phyloP scores from a whole-genome alignment of 2,797 vertebrate species.

The Amphiprion clarkii region DNA sequence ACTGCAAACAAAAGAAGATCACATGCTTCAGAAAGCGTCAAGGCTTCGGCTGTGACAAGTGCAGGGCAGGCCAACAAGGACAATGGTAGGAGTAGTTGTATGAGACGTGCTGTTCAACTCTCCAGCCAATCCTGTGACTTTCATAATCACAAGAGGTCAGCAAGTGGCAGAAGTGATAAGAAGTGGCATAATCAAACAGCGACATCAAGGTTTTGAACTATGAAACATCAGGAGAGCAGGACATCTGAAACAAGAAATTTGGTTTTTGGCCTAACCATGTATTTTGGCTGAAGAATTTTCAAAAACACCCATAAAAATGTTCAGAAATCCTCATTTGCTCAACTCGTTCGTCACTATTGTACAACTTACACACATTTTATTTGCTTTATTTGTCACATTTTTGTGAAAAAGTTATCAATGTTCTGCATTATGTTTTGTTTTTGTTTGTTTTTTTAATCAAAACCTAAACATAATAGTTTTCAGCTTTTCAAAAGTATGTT shows the following conservation, averaged over 20 bases:
- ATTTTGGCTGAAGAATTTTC: background rate
- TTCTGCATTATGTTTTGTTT: too few species aligned
- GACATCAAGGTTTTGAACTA: constrained; percentile 41
- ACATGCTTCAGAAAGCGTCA: constrained; percentile 34
- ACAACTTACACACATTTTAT: background rate
- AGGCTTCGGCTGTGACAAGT: constrained; percentile 56
- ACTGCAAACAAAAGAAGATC: constrained; percentile 49
- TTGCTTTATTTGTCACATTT: background rate
- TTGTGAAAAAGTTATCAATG: background rate
- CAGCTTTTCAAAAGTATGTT: constrained; percentile 8
- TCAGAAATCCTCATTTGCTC: background rate
- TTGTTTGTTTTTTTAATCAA: too few species aligned
- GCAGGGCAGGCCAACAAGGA: constrained; percentile 56
- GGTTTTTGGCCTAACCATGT: too few species aligned
- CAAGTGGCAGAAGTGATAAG: background rate
- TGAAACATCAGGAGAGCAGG: constrained; percentile 18
- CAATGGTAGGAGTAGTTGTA: constrained; percentile 40
- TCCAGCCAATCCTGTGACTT: constrained; percentile 34
- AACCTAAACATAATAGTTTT: background rate
- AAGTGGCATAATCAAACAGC: constrained; percentile 23
- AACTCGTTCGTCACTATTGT: background rate
- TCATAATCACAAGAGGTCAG: constrained; percentile 51
- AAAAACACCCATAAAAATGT: background rate
- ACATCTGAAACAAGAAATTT: background rate
- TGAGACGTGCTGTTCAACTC: constrained; percentile 35